Evolutionary conservation across 1,140 invertebrate species (phyloP).

Genomic region (Anastrepha ludens): DNA sequence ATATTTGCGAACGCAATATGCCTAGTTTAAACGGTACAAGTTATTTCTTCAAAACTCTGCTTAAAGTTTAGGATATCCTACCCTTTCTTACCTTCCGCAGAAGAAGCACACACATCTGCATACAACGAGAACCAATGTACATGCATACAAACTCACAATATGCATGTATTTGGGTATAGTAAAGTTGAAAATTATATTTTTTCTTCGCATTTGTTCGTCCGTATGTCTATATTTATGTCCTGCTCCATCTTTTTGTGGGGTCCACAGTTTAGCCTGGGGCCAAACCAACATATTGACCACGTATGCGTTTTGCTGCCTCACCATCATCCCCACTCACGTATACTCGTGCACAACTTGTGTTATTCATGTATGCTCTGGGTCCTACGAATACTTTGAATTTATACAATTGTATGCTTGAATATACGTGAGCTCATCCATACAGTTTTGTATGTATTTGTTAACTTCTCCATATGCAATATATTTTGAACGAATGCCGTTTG

Average conservation of each 20-base stretch:
- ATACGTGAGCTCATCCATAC: not conserved
- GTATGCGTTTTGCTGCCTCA: conserved; percentile 18
- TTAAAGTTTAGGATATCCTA: not conserved
- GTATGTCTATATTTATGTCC: not conserved
- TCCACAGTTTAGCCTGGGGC: conserved; percentile 4
- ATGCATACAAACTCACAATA: not conserved
- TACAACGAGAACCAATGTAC: not conserved
- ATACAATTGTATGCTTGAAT: not conserved
- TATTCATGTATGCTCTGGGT: not conserved
- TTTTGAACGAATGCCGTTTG: conserved; percentile 41
- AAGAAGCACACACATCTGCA: not conserved
- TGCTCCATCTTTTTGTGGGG: conserved; percentile 3
- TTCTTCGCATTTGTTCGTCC: not conserved
- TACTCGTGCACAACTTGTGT: not conserved
- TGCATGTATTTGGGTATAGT: no score
- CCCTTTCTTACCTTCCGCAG: not conserved
- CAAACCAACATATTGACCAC: conserved; percentile 51
- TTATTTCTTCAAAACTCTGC: not conserved
- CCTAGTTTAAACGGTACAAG: not conserved
- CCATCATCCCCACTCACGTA: not conserved
- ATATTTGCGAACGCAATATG: not conserved
- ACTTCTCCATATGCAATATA: not conserved
- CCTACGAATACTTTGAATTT: not conserved
- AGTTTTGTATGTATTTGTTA: conserved; percentile 4
- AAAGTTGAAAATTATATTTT: not conserved